These are phyloP conservation scores for Drosophila serrata DNA, from an alignment of 1,140 invertebrate species.

Conservation along the genomic window DNA sequence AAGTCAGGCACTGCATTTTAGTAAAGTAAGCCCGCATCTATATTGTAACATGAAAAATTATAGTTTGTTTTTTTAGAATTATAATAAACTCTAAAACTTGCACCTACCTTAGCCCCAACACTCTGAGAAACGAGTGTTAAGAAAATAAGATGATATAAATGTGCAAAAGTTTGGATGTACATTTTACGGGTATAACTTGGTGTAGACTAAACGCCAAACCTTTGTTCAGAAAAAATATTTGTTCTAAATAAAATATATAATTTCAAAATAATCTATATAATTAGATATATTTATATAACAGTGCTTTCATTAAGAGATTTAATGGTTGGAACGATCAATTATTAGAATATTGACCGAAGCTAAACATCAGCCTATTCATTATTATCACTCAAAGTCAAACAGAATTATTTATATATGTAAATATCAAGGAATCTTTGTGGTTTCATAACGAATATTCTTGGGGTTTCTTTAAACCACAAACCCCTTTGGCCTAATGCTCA, in stretches of 20 bases:
- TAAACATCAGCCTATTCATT: background rate
- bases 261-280: background rate
- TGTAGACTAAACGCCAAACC: background rate
- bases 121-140: background rate
- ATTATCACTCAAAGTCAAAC: no score
- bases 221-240: background rate
- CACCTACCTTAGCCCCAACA: background rate
- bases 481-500: slow-evolving; percentile 54
- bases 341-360: background rate
- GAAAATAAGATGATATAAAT: background rate
- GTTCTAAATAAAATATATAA: background rate
- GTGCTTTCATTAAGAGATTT: background rate
- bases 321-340: background rate
- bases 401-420: background rate
- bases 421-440: background rate
- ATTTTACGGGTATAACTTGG: background rate
- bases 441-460: background rate
- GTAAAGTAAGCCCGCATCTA: background rate
- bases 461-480: background rate
- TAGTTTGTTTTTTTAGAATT: background rate
- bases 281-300: background rate
- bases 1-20: background rate
- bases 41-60: background rate
- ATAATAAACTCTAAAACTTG: background rate
- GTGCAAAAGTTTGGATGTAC: background rate